Percentiles rank a stretch among this genome's conserved stretches.
phyloP scores from a whole-genome alignment of 2,797 vertebrate species.

The Toxotes lorentzi region DNA sequence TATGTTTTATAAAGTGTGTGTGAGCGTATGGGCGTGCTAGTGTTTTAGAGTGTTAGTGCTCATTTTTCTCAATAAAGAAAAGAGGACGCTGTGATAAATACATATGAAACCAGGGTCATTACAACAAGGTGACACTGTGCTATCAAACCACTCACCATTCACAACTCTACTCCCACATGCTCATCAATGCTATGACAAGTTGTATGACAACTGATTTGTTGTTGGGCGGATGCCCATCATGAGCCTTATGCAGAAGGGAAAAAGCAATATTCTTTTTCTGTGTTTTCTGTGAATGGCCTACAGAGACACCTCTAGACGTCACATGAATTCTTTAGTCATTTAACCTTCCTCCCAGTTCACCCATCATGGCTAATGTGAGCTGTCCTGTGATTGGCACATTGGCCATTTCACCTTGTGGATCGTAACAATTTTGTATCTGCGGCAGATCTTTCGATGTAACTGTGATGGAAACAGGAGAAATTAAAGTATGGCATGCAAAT shows the following conservation, averaged over 20 bases:
- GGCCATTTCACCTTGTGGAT: too few relatives aligned
- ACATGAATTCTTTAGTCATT: conserved; percentile 15
- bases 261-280: not conserved
- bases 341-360: not conserved
- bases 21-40: not conserved
- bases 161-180: not conserved
- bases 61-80: not conserved
- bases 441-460: not conserved
- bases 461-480: rapidly evolving
- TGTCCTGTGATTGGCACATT: not conserved
- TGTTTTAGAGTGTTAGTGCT: not conserved
- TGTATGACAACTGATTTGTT: not conserved
- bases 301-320: not conserved
- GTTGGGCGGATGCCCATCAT: not conserved
- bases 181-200: not conserved
- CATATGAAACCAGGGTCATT: not conserved
- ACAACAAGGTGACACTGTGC: not conserved
- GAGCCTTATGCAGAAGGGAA: not conserved
- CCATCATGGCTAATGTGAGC: not conserved
- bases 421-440: not conserved
- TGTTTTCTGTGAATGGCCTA: conserved; percentile 4
- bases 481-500: not conserved
- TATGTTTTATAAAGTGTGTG: not conserved
- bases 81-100: conserved; percentile 8
- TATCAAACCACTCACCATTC: not conserved